Evolutionary conservation across 1,140 invertebrate genomes (phyloP).

Genomic region (Tachypleus tridentatus): DNA sequence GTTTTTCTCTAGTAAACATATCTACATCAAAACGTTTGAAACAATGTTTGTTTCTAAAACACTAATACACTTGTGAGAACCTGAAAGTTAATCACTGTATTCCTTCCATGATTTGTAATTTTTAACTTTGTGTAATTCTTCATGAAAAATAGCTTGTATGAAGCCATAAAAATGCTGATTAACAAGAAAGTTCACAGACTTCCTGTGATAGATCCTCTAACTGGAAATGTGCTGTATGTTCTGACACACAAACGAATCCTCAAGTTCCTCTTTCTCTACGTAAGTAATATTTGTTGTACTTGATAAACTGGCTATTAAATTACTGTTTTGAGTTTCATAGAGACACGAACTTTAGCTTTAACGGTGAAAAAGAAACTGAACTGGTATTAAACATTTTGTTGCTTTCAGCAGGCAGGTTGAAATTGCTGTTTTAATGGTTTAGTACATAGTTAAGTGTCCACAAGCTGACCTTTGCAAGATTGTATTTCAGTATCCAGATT

Average conservation of each 20-base stretch:
- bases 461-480: background rate
- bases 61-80: too few relatives aligned
- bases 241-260: slow-evolving; percentile 97
- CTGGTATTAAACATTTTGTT: background rate
- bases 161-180: slow-evolving; percentile 83
- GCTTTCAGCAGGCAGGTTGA: too few relatives aligned
- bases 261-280: slow-evolving; percentile 95
- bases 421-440: too few relatives aligned
- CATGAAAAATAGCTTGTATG: slow-evolving; percentile 49
- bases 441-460: too few relatives aligned
- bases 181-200: slow-evolving; percentile 91
- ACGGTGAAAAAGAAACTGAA: background rate
- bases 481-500: background rate
- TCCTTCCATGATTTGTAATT: too few relatives aligned
- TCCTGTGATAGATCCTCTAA: slow-evolving; percentile 87
- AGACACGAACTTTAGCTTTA: background rate
- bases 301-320: too few relatives aligned
- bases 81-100: too few relatives aligned
- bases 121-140: background rate
- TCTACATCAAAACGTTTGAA: too few relatives aligned
- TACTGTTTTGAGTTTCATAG: too few relatives aligned
- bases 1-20: too few relatives aligned
- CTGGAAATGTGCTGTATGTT: slow-evolving; percentile 96
- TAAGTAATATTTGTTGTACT: slow-evolving; percentile 47
- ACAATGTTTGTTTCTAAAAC: too few relatives aligned